Base-by-base conservation (phyloP, 2,797 vertebrate genomes). In the Aulostomus chinensis region DNA sequence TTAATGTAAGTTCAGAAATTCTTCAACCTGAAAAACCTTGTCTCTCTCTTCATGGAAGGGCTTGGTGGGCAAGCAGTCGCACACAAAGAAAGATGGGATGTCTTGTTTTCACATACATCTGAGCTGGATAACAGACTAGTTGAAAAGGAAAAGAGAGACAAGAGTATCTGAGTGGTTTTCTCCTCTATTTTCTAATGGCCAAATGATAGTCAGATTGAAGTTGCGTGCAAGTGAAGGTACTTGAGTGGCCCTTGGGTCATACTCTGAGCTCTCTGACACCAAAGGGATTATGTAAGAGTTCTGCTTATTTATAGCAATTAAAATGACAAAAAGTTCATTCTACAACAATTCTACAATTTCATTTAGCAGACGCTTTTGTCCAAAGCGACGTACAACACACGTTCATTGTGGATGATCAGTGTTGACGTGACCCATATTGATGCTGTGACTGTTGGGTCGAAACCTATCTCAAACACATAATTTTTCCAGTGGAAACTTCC, bases 171-270 rank as follows among this genome's bases (percentile, higher is more conserved):
- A 20, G 13, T 3, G 3, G 32, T 15, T 17, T 24, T 28, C 56
- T 33, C 33, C 50, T 42, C 25, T 16, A 59, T 11, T 63, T 64
- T 16, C 26, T 13, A 32, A 34, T 22, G 15, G 21, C 41, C 11
- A 3, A 16, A 34, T 35, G 29, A 68, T 56, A 18, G 18, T 58
- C 61, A 57, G 47, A 39, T 15, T 60, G 17, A 81, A 75, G 72
- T 58, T 55, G 13, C 41, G 39, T 45, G 25, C 24, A 38, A 80
- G 61, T 72, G 59, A n/a, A 49, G 34, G 52, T 28, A 21, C 63
- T 68, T 25, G 10, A 62, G 39, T 15, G 18, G 37, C 43, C 21
- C 7, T 33, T 20, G 21, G 6, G 26, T 48, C 16, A 37, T 33
- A 18, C 22, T 49, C 22, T 17, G n/a, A n/a, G 7, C 31, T 45